Percentiles rank a stretch among this genome's conserved stretches.
Evolutionary conservation across 64 coral and sea anemone genomes (phyloP).

Genomic region (Pachyseris speciosa): DNA sequence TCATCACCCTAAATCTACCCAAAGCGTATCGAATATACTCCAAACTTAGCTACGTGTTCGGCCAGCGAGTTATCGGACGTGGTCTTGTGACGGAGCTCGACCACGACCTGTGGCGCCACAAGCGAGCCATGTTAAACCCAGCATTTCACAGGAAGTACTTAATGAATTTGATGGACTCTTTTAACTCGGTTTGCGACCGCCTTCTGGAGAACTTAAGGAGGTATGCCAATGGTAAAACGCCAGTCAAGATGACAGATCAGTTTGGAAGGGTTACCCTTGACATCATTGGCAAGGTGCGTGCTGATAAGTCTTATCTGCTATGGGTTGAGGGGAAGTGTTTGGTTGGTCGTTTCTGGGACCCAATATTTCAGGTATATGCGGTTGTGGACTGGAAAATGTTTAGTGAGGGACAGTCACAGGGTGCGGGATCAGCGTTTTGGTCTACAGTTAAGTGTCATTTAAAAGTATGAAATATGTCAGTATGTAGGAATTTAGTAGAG

Average conservation of each 20-base stretch:
- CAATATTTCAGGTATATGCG: too few relatives aligned
- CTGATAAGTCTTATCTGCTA: too few relatives aligned
- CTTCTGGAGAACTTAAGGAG: slow-evolving; percentile 21
- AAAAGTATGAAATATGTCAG: too few relatives aligned
- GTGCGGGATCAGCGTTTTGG: too few relatives aligned
- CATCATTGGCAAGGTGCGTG: slow-evolving; percentile 67
- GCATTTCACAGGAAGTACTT: slow-evolving; percentile 56
- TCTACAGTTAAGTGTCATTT: too few relatives aligned
- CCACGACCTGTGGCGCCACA: slow-evolving; percentile 4
- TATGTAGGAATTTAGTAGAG: too few relatives aligned
- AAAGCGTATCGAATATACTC: neutral
- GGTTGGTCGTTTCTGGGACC: too few relatives aligned
- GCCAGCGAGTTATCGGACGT: slow-evolving; percentile 28
- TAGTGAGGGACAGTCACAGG: too few relatives aligned
- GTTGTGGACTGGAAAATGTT: too few relatives aligned
- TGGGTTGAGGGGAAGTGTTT: too few relatives aligned
- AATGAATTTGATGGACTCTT: slow-evolving; percentile 37
- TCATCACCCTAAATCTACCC: slow-evolving; percentile 52
- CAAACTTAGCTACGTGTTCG: slow-evolving; percentile 41
- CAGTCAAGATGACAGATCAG: slow-evolving; percentile 36
- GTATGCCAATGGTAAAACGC: slow-evolving; percentile 65
- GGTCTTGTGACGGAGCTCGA: slow-evolving; percentile 51
- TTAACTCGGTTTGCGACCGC: slow-evolving; percentile 46
- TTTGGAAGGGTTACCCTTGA: slow-evolving; percentile 50
- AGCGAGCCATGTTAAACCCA: slow-evolving; percentile 8